A percentile compares a stretch with the other conserved stretches of the same genome.
Evolutionary conservation across 2,797 vertebrate species (phyloP).

Genomic region (Lithobates pipiens): DNA sequence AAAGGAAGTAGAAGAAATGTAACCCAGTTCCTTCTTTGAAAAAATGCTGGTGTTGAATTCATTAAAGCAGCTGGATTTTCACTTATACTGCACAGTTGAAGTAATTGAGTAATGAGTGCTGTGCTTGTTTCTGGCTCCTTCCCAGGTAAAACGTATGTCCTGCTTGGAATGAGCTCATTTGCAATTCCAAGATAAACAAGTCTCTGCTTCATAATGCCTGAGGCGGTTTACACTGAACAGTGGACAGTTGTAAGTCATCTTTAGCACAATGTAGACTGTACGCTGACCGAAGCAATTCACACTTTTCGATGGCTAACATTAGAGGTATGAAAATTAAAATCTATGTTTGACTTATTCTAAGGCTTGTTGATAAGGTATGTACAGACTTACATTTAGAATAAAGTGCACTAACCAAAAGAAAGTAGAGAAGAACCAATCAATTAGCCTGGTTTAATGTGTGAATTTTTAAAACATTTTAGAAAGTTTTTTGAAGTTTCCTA

Average conservation of each 20-base stretch:
- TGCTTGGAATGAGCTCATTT: conserved; percentile 49
- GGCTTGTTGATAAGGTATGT: too few species aligned
- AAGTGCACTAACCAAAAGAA: too few species aligned
- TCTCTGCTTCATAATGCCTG: conserved; percentile 25
- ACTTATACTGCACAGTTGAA: conserved; percentile 40
- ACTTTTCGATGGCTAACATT: conserved; percentile 12
- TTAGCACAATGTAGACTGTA: conserved; percentile 4
- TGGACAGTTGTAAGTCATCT: conserved; percentile 14
- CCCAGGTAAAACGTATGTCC: conserved; percentile 54
- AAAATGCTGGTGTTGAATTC: conserved; percentile 28
- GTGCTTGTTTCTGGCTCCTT: conserved; percentile 48
- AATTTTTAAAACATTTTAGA: too few species aligned
- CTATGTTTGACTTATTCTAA: too few species aligned
- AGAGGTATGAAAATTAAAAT: too few species aligned
- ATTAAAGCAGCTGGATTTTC: conserved; percentile 45
- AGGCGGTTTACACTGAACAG: conserved; percentile 45
- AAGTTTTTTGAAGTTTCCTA: too few species aligned
- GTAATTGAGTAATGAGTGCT: conserved; percentile 57
- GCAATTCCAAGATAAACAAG: conserved; percentile 55
- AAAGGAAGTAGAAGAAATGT: conserved; percentile 26
- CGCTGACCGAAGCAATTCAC: background rate
- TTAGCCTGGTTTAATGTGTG: too few species aligned
- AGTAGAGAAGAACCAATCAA: too few species aligned
- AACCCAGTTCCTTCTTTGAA: background rate
- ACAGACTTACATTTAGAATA: too few species aligned